Percentiles rank a stretch among this genome's conserved stretches.
Conservation (phyloP, 2,113 vertebrate genomes). For the Desmodus rotundus region DNA sequence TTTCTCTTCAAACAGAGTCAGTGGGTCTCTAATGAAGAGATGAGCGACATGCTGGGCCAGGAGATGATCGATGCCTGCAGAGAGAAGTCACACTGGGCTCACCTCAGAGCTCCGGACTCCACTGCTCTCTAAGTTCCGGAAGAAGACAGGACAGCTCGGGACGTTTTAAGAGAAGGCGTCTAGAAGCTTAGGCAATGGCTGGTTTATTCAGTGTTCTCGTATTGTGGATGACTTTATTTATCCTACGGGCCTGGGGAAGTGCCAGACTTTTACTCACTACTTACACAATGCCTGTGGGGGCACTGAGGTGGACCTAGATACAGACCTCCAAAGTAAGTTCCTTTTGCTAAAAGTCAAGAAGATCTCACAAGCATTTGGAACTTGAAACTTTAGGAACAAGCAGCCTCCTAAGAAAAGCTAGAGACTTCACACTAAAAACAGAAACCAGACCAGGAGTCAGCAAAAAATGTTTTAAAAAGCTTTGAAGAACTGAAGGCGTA, state of each 20-base stretch:
- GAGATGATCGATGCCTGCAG: slow-evolving; percentile 94
- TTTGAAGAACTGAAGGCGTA: slow-evolving; percentile 56
- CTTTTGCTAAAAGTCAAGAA: slow-evolving; percentile 60
- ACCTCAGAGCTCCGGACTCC: not conserved
- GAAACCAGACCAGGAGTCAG: slow-evolving; percentile 62
- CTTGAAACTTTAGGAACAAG: slow-evolving; percentile 57
- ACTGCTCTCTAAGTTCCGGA: not conserved
- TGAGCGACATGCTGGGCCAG: slow-evolving; percentile 98
- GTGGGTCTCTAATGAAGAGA: slow-evolving; percentile 97
- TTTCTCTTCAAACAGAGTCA: slow-evolving; percentile 95
- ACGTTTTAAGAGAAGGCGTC: not conserved
- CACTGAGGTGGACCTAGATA: slow-evolving; percentile 42
- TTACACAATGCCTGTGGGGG: slow-evolving; percentile 20
- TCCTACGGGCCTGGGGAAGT: not conserved
- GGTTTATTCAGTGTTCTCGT: not conserved
- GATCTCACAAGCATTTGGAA: slow-evolving; percentile 51
- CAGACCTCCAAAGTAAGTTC: slow-evolving; percentile 48
- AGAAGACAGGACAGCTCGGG: not conserved
- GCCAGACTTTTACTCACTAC: not conserved
- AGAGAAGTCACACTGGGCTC: slow-evolving; percentile 43
- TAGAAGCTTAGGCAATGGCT: not conserved
- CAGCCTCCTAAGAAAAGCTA: slow-evolving; percentile 53
- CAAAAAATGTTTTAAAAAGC: slow-evolving; percentile 36
- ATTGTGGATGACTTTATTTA: slow-evolving; percentile 13
- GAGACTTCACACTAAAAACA: slow-evolving; percentile 58